These are phyloP conservation scores for Cisticola juncidis DNA, from an alignment of 2,113 vertebrate genomes.

Conservation along the genomic window DNA sequence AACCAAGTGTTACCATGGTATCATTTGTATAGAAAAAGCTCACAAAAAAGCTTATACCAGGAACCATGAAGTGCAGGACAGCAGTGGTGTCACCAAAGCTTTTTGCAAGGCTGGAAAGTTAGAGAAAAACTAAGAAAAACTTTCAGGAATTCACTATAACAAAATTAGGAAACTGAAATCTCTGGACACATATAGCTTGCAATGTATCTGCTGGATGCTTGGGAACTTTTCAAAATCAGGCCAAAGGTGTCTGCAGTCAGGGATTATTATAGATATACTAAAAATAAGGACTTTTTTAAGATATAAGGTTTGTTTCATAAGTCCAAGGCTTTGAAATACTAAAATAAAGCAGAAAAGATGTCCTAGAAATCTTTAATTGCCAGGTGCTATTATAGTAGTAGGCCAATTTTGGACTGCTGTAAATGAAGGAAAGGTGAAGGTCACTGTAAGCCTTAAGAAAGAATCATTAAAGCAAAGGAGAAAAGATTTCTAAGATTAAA, in stretches of 20 bases:
- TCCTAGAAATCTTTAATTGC: background rate
- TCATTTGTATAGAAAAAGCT: background rate
- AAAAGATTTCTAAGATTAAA: background rate
- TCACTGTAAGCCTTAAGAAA: background rate
- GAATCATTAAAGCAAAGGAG: background rate
- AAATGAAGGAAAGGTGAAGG: background rate
- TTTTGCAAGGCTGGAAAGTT: background rate
- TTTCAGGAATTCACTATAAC: background rate
- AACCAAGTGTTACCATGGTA: background rate
- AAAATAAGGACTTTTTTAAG: background rate
- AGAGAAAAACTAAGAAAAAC: background rate
- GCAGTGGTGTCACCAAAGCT: background rate
- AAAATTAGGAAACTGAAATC: background rate
- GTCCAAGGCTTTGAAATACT: background rate
- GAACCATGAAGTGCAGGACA: background rate
- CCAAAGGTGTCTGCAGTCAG: background rate
- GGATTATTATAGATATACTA: background rate
- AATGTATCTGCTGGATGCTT: fast-evolving
- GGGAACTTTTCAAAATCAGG: background rate
- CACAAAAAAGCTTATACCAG: background rate
- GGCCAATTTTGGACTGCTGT: background rate
- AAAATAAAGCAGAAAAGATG: background rate
- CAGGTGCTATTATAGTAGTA: background rate
- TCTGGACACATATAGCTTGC: background rate
- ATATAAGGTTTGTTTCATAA: background rate